Evolutionary conservation across 2,888 invertebrate genomes (phyloP).

Genomic region (Omphaloscelis lunosa): DNA sequence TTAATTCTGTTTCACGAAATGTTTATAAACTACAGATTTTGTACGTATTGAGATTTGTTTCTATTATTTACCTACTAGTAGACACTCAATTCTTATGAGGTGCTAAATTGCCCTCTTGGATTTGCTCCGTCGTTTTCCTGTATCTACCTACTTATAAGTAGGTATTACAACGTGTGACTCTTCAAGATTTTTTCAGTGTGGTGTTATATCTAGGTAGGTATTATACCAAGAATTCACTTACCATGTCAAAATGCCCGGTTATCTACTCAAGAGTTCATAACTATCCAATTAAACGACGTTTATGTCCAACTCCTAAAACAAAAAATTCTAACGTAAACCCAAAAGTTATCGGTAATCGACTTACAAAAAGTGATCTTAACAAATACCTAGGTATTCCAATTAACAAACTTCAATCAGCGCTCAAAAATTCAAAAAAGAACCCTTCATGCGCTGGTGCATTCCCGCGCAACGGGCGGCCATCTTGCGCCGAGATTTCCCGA

Average conservation of each 20-base stretch:
- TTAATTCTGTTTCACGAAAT: slow-evolving; percentile 57
- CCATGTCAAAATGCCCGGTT: not conserved
- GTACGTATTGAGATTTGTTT: slow-evolving; percentile 22
- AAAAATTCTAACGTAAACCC: not conserved
- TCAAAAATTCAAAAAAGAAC: slow-evolving; percentile 68
- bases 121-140: slow-evolving; percentile 25
- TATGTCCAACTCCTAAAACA: not conserved
- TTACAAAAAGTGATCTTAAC: slow-evolving; percentile 4
- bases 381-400: slow-evolving; percentile 51
- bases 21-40: slow-evolving; percentile 42
- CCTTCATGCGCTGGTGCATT: slow-evolving; percentile 72
- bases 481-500: slow-evolving; percentile 78
- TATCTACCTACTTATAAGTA: not conserved
- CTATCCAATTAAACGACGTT: not conserved
- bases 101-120: slow-evolving; percentile 11
- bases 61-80: not conserved
- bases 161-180: not conserved
- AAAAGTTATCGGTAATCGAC: not conserved
- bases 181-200: slow-evolving; percentile 2
- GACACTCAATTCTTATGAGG: slow-evolving; percentile 3
- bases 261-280: not conserved
- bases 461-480: slow-evolving; percentile 87
- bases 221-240: slow-evolving; percentile 9
- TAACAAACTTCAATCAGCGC: slow-evolving; percentile 54
- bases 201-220: not conserved